Evolutionary conservation across 2,113 vertebrate species (phyloP), one percentile per base, ranked within the genome.

Genomic region (Patagioenas fasciata): DNA sequence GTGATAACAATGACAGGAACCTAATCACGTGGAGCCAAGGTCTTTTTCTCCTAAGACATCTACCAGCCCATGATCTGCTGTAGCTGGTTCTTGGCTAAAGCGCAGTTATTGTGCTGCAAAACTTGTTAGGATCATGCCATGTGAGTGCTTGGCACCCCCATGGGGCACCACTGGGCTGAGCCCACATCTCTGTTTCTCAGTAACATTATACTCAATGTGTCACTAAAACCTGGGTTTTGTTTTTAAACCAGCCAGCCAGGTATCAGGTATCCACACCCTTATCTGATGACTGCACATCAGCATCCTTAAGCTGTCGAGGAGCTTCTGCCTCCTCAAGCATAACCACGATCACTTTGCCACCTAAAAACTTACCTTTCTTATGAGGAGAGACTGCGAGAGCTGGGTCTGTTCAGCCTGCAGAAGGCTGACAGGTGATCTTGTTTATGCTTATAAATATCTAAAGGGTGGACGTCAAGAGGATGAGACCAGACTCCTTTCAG

Each of bases 121-220:
- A 32, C 6, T 0, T 2, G 9, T 66, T 6, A 24, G 15, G 47
- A n/a, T 36, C 8, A 5, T 14, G 53, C 24, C 71, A 42, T 2
- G 0, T 13, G 13, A 73, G 66, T 10, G 60, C 65, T 69, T 42
- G 42, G 42, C 38, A 47, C 11, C 6, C 6, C 32, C 29, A 5
- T 9, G 21, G 40, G 65, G 20, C 23, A 29, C 11, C 23, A 6
- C 21, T 19, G 34, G 19, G 34, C 67, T 80, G 66, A 91, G 50
- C 20, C 65, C 77, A 53, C 56, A 20, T 25, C 10, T 2, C 12
- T 11, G 0, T 50, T 91, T 74, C 77, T 86, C 72, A 42, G 80
- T 28, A 36, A 66, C 13, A 5, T 60, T 71, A 26, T 15, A 51
- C 51, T 47, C 88, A 62, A 2, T 9, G 26, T 61, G 36, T 6